These are phyloP conservation scores for Harlomillsia oculata DNA, from an alignment of 1,140 invertebrate genomes.

Conservation along the genomic window DNA sequence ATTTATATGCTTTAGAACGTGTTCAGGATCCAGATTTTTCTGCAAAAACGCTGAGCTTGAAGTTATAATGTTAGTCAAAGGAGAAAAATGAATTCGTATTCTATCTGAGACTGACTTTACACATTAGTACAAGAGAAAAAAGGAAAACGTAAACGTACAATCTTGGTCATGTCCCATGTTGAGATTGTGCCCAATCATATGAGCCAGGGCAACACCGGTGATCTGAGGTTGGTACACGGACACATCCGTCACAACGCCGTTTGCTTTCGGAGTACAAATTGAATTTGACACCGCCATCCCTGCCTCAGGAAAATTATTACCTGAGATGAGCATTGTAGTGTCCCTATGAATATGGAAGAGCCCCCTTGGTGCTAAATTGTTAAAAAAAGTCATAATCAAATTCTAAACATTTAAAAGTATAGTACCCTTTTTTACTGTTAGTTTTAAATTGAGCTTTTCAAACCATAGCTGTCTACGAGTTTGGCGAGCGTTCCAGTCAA, in stretches of 20 bases:
- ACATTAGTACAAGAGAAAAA: too few relatives aligned
- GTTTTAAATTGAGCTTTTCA: not conserved
- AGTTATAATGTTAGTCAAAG: too few relatives aligned
- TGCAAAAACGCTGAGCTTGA: too few relatives aligned
- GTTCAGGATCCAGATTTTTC: too few relatives aligned
- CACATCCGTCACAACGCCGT: slow-evolving; percentile 45
- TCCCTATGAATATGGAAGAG: slow-evolving; percentile 74
- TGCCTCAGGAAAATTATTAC: slow-evolving; percentile 49
- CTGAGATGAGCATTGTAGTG: slow-evolving; percentile 81
- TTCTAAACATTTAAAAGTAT: not conserved
- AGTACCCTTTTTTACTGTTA: not conserved
- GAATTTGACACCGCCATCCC: slow-evolving; percentile 85
- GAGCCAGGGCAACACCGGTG: slow-evolving; percentile 82
- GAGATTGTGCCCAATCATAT: slow-evolving; percentile 95
- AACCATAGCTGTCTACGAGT: slow-evolving; percentile 73
- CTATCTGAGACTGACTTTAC: too few relatives aligned
- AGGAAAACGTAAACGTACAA: slow-evolving; percentile 45
- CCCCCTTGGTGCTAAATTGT: slow-evolving; percentile 48
- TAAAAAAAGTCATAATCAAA: not conserved
- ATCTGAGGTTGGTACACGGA: slow-evolving; percentile 90
- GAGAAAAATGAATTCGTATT: too few relatives aligned
- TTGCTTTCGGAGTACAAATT: slow-evolving; percentile 68
- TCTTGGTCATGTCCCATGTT: slow-evolving; percentile 89
- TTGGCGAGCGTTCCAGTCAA: slow-evolving; percentile 73
- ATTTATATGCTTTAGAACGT: too few relatives aligned